phyloP scores from a whole-genome alignment of 2,888 invertebrate species.

The Schizotus pectinicornis region DNA sequence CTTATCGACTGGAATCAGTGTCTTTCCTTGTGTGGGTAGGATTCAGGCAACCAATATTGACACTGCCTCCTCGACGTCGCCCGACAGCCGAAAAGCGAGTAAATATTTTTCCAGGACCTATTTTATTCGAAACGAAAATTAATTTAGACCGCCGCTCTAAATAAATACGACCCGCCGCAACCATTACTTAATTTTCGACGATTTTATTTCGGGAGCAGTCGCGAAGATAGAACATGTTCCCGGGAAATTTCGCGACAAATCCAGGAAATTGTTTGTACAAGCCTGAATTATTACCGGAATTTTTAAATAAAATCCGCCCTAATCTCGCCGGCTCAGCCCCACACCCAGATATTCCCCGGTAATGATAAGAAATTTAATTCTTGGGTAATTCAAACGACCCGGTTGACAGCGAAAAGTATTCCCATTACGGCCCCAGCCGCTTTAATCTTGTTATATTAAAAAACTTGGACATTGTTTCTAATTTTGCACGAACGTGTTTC shows the following conservation, averaged over 20 bases:
- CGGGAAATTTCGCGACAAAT: conserved; percentile 8
- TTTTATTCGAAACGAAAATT: conserved; percentile 24
- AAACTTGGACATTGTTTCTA: conserved; percentile 33
- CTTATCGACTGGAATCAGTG: conserved; percentile 49
- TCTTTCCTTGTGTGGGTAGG: conserved; percentile 30
- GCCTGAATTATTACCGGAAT: conserved; percentile 13
- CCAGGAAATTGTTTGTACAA: conserved; percentile 11
- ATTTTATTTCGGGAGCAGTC: conserved; percentile 14
- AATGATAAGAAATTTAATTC: conserved; percentile 13
- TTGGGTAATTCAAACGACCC: conserved; percentile 11
- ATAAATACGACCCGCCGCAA: conserved; percentile 12
- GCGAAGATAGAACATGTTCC: conserved; percentile 18
- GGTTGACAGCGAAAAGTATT: conserved; percentile 32
- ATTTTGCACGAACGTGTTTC: conserved; percentile 12
- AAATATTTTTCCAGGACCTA: conserved; percentile 28
- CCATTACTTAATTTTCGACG: conserved; percentile 22
- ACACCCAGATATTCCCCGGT: not conserved
- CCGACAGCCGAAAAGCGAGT: conserved; percentile 19
- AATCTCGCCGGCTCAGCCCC: conserved; percentile 3
- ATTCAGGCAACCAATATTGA: conserved; percentile 39
- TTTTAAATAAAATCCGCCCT: not conserved
- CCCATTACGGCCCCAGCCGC: conserved; percentile 27
- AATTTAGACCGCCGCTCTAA: conserved; percentile 20
- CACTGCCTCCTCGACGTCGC: conserved; percentile 23
- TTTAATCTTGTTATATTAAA: conserved; percentile 36